phyloP scores from a whole-genome alignment of 1,140 invertebrate species.

The Lerema accius region DNA sequence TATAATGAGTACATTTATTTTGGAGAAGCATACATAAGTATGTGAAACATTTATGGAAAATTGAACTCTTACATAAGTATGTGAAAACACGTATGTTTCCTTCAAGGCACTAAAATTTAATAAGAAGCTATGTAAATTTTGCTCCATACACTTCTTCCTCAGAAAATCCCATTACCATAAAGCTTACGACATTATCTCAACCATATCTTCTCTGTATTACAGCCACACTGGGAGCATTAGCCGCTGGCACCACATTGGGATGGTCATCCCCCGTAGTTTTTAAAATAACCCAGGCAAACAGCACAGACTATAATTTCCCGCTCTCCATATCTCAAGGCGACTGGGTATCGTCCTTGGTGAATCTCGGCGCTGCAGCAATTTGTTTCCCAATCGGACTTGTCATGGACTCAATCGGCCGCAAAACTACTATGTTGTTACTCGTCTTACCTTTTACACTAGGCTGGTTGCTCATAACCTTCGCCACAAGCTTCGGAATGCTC shows the following conservation, averaged over 20 bases:
- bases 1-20: too few relatives aligned
- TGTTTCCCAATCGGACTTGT: conserved; percentile 89
- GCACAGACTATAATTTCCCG: conserved; percentile 82
- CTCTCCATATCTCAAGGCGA: conserved; percentile 83
- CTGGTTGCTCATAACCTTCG: conserved; percentile 89
- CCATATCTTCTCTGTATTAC: conserved; percentile 45
- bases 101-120: too few relatives aligned
- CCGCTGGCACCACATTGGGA: conserved; percentile 85
- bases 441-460: conserved; percentile 89
- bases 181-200: neutral
- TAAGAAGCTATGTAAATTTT: too few relatives aligned
- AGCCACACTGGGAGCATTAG: conserved; percentile 83
- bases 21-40: too few relatives aligned
- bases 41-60: too few relatives aligned
- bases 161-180: too few relatives aligned
- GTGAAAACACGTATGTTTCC: too few relatives aligned
- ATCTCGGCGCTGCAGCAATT: conserved; percentile 88
- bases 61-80: too few relatives aligned
- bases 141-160: too few relatives aligned
- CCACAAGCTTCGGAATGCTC: conserved; percentile 88
- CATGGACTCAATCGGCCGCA: conserved; percentile 90
- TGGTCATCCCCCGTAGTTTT: conserved; percentile 90
- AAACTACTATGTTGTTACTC: conserved; percentile 87
- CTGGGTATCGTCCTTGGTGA: conserved; percentile 89
- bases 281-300: conserved; percentile 72